phyloP scores from a whole-genome alignment of 2,888 invertebrate genomes.

The Eupelmus urozonus region DNA sequence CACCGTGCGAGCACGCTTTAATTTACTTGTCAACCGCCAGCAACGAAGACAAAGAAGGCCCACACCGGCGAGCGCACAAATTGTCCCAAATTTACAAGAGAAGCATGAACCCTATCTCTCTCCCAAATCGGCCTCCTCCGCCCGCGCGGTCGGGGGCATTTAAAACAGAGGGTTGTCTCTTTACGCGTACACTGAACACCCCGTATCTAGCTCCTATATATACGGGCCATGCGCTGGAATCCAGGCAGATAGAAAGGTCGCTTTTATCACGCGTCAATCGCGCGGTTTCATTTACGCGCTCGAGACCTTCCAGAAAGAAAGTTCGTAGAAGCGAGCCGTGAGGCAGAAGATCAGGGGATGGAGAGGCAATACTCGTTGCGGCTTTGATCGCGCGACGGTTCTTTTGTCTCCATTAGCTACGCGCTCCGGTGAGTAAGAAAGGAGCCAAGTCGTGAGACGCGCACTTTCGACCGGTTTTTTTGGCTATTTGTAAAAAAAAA shows the following conservation, averaged over 20 bases:
- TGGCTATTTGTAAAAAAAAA: background rate
- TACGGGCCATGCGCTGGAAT: background rate
- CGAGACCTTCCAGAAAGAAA: background rate
- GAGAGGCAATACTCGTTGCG: too few relatives aligned
- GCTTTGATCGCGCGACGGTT: background rate
- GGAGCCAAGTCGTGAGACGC: background rate
- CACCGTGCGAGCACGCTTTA: slow-evolving; percentile 2
- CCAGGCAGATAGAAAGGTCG: background rate
- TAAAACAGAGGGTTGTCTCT: background rate
- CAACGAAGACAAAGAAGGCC: slow-evolving; percentile 1
- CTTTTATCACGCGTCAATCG: slow-evolving; percentile 40
- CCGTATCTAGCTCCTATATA: too few relatives aligned
- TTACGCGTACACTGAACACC: background rate
- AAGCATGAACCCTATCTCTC: background rate
- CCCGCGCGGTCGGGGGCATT: background rate
- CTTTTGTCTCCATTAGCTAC: slow-evolving; percentile 42
- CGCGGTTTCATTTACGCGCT: slow-evolving; percentile 12
- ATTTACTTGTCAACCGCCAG: slow-evolving; percentile 42
- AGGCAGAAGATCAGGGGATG: slow-evolving; percentile 13
- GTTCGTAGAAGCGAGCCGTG: slow-evolving; percentile 1
- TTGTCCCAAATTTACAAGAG: slow-evolving; percentile 15
- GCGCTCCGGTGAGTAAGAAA: slow-evolving; percentile 20
- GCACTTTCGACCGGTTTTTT: background rate
- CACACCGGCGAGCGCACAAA: background rate
- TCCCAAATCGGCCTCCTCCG: too few relatives aligned